Conservation (phyloP, 2,797 vertebrate species). For the Hoplostethus mediterraneus region DNA sequence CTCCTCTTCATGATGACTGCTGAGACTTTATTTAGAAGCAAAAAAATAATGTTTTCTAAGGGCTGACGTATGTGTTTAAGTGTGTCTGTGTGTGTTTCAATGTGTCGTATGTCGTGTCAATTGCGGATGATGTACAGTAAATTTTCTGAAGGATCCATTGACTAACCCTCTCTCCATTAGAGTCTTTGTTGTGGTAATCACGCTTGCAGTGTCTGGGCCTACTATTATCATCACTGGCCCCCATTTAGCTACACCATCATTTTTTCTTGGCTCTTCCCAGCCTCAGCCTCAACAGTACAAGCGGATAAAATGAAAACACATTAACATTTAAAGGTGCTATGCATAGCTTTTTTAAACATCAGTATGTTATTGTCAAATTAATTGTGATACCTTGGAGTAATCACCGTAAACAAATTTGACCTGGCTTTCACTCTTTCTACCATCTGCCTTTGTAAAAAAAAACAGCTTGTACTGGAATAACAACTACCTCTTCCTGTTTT, state of each 20-base stretch:
- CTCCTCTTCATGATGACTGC: neutral
- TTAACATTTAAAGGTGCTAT: neutral
- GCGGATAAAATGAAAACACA: neutral
- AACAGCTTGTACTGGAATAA: too few species aligned
- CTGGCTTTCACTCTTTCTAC: too few species aligned
- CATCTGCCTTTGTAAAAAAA: too few species aligned
- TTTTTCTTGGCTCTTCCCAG: conserved; percentile 25
- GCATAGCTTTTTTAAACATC: neutral
- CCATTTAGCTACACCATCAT: conserved; percentile 37
- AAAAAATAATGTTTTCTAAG: conserved; percentile 5
- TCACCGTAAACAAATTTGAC: too few species aligned
- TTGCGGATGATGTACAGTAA: conserved; percentile 30
- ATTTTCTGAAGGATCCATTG: conserved; percentile 55
- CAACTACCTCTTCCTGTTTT: too few species aligned
- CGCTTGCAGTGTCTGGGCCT: conserved; percentile 14
- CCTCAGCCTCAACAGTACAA: neutral
- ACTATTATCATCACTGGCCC: conserved; percentile 36
- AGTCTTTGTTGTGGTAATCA: conserved; percentile 68
- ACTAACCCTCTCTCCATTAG: conserved; percentile 44
- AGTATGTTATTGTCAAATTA: conserved; percentile 1
- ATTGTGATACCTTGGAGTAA: too few species aligned
- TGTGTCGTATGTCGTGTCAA: conserved; percentile 6
- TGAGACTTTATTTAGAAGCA: conserved; percentile 19
- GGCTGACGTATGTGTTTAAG: neutral
- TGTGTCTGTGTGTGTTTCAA: neutral